Conservation (phyloP, 2,797 vertebrate species). For the Bradypodion pumilum region DNA sequence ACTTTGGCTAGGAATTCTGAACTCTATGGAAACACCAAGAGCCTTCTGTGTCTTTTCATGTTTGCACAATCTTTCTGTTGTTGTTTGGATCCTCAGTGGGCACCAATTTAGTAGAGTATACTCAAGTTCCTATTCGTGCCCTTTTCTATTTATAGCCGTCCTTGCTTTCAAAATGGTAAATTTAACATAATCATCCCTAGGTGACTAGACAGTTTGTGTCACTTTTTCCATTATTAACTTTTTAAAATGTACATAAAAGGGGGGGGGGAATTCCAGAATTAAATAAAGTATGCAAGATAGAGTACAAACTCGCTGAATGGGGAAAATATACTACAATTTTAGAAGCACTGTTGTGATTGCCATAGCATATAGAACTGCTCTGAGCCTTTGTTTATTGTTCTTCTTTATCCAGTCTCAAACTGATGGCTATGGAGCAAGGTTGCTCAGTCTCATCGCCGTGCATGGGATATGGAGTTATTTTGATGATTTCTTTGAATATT, state of each 20-base stretch:
- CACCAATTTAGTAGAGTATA: slow-evolving; percentile 22
- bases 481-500: not conserved
- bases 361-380: not conserved
- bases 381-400: slow-evolving; percentile 7
- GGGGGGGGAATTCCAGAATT: slow-evolving; percentile 41
- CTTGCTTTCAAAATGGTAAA: slow-evolving; percentile 43
- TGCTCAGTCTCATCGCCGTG: not conserved
- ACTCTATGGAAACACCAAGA: slow-evolving; percentile 21
- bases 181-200: slow-evolving; percentile 38
- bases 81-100: slow-evolving; percentile 5
- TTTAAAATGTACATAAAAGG: slow-evolving; percentile 46
- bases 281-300: slow-evolving; percentile 39
- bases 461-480: not conserved
- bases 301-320: slow-evolving; percentile 2
- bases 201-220: slow-evolving; percentile 37
- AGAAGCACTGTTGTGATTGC: slow-evolving; percentile 6
- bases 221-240: slow-evolving; percentile 47
- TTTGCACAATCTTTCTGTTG: slow-evolving; percentile 13
- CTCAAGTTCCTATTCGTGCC: slow-evolving; percentile 17
- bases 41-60: not conserved
- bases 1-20: slow-evolving; percentile 24
- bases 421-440: too few relatives aligned
- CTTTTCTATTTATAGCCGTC: slow-evolving; percentile 42
- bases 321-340: slow-evolving; percentile 42
- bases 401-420: not conserved